phyloP scores from a whole-genome alignment of 2,888 invertebrate species.

The Calephelis perditalis region DNA sequence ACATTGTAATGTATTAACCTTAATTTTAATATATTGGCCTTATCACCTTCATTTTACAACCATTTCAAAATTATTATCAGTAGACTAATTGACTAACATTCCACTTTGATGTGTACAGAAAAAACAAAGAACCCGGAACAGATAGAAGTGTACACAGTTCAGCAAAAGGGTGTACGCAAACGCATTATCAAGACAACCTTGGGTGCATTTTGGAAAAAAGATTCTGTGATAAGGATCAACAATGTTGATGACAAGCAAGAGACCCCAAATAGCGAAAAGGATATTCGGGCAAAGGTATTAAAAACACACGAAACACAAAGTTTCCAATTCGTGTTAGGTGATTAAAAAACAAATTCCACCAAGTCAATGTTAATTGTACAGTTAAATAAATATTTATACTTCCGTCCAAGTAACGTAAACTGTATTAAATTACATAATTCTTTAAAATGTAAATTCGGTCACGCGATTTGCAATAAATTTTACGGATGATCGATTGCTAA shows the following conservation, averaged over 20 bases:
- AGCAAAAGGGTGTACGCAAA: conserved; percentile 77
- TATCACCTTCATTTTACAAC: conserved; percentile 3
- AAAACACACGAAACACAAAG: conserved; percentile 36
- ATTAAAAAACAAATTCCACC: not conserved
- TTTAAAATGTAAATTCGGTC: not conserved
- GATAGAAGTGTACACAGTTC: conserved; percentile 82
- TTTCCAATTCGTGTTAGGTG: conserved; percentile 54
- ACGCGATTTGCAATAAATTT: conserved; percentile 14
- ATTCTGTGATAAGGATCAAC: conserved; percentile 83
- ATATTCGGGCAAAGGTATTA: conserved; percentile 82
- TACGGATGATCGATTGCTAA: conserved; percentile 10
- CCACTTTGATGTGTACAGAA: conserved; percentile 62
- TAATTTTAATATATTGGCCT: not conserved
- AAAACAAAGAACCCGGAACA: conserved; percentile 86
- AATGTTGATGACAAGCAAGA: conserved; percentile 85
- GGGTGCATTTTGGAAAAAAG: conserved; percentile 83
- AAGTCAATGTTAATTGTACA: not conserved
- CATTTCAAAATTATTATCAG: conserved; percentile 6
- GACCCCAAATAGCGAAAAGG: conserved; percentile 81
- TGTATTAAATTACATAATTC: conserved; percentile 5
- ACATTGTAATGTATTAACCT: conserved; percentile 9
- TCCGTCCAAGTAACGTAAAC: not conserved
- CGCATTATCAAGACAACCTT: conserved; percentile 80
- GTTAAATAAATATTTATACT: conserved; percentile 4
- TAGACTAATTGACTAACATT: conserved; percentile 11